Evolutionary conservation across 2,797 vertebrate species (phyloP).

Genomic region (Lepilemur septentrionalis): DNA sequence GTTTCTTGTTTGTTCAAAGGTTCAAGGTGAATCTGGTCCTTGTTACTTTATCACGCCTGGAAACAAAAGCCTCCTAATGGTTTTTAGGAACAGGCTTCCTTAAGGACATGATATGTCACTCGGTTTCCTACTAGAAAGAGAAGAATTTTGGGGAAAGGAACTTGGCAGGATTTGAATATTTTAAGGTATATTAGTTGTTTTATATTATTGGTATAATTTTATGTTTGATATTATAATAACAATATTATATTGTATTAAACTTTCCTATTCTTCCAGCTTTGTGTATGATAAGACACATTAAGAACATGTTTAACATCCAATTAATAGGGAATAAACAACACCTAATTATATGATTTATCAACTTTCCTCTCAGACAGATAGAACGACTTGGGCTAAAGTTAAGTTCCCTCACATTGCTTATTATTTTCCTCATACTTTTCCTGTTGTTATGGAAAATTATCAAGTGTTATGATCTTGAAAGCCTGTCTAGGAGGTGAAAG

Average conservation of each 20-base stretch:
- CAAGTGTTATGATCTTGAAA: not conserved
- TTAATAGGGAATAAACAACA: not conserved
- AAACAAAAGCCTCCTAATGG: not conserved
- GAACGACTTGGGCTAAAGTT: not conserved
- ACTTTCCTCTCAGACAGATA: not conserved
- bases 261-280: not conserved
- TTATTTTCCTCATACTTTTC: not conserved
- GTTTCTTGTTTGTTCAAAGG: not conserved
- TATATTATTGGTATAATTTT: not conserved
- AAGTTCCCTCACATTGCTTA: not conserved
- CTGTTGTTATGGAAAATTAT: not conserved
- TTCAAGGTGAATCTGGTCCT: not conserved
- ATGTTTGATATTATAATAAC: not conserved
- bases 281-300: not conserved
- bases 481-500: not conserved
- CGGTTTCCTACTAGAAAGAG: not conserved
- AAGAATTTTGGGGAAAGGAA: not conserved
- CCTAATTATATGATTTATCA: not conserved
- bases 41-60: not conserved
- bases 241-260: not conserved
- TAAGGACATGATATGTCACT: not conserved
- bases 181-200: not conserved
- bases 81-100: not conserved
- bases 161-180: not conserved
- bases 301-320: not conserved